These are phyloP conservation scores for Omphaloscelis lunosa DNA, from an alignment of 2,888 invertebrate genomes.

Conservation along the genomic window DNA sequence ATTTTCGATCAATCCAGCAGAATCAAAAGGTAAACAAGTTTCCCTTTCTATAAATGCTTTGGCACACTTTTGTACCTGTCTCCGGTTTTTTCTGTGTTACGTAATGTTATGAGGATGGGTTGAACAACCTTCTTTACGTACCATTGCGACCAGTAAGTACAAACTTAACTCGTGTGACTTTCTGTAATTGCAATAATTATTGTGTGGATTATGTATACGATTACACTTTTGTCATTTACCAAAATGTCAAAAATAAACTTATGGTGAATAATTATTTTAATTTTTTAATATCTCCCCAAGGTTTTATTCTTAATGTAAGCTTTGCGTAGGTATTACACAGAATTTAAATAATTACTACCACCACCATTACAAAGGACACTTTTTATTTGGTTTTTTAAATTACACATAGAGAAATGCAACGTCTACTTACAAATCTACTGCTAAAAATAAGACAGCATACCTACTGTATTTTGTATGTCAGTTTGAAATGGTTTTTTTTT, in stretches of 20 bases:
- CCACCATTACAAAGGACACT: too few species aligned
- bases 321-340: background rate
- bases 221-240: background rate
- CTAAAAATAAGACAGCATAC: background rate
- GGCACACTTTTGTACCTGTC: conserved; percentile 7
- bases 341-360: background rate
- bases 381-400: background rate
- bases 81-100: conserved; percentile 47
- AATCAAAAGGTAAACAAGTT: conserved; percentile 33
- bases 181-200: conserved; percentile 30
- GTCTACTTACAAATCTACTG: background rate
- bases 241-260: conserved; percentile 23
- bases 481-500: background rate
- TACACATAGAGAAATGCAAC: background rate
- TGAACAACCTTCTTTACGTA: conserved; percentile 32
- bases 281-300: background rate
- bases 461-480: background rate
- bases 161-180: conserved; percentile 13
- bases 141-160: conserved; percentile 14
- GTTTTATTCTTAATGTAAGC: background rate
- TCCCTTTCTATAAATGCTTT: conserved; percentile 32
- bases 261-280: conserved; percentile 12
- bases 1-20: background rate
- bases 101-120: conserved; percentile 35
- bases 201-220: background rate